Evolutionary conservation across 1,140 invertebrate species (phyloP), one percentile per base, ranked within the genome.

Genomic region (Macrotrachela quadricornifera): DNA sequence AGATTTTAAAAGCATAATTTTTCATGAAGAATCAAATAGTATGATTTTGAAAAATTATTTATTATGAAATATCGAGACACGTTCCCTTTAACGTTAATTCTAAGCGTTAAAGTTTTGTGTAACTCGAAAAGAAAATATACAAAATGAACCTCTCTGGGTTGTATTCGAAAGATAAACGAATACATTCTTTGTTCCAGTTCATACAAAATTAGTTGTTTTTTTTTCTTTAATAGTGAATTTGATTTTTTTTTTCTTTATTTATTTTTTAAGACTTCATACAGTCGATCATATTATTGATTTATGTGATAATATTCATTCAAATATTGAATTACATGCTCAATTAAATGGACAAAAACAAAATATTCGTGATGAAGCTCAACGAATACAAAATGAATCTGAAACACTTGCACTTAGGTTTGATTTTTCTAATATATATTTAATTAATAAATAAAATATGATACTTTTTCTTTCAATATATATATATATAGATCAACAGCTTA

Each of bases 401-500:
- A 47, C 46, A 36, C 46, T 39, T n/a, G 2, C 16, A 44, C 46
- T 8, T 40, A 46, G 18, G 44, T 46, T 11, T 53, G 44, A 18
- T 49, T 56, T 51, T n/a, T 14, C 37, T 38, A 21, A 13, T 47
- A 36, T 46, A 49, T 52, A 40, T 45, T 42, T 46, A 49, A 30
- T 37, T 44, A 10, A 39, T 21, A 10, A 50, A 56, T 15, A 44
- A 49, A 46, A 21, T 41, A 54, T 41, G 45, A 46, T 18, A 38
- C 43, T 47, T 50, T 55, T 60, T n/a, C n/a, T n/a, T n/a, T n/a
- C n/a, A n/a, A 48, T 44, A 38, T 46, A n/a, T n/a, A n/a, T n/a
- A n/a, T 66, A 55, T 53, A 44, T 37, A 53, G 80, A 82, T 1
- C 79, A 81, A 71, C 41, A 14, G 80, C 83, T 11, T 78, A 83